A percentile compares a stretch with the other conserved stretches of the same genome.
Conservation (phyloP, 30 jellyfish, hydroid and myxozoan species). For the Calvadosia cruxmelitensis region DNA sequence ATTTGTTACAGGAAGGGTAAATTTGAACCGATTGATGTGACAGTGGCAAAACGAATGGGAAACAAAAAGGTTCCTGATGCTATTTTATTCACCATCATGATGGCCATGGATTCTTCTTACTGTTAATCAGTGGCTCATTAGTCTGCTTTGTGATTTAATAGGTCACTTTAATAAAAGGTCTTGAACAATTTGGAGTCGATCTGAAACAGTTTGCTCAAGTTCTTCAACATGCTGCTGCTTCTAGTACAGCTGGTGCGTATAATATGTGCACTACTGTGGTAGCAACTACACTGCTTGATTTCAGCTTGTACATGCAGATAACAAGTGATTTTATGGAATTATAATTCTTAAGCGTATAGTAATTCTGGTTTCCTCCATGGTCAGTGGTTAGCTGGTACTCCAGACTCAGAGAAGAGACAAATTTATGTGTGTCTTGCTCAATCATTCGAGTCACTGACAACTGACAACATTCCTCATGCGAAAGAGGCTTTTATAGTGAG, state of each 20-base stretch:
- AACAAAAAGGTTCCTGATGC: conserved; percentile 71
- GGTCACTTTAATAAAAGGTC: conserved; percentile 75
- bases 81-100: neutral
- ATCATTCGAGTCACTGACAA: no score
- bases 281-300: no score
- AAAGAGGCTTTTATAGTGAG: no score
- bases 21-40: conserved; percentile 65
- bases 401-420: no score
- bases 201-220: conserved; percentile 74
- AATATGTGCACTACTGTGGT: no score
- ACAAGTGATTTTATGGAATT: no score
- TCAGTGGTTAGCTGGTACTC: no score
- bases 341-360: no score
- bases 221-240: conserved; percentile 87
- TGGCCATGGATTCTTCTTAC: neutral
- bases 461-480: no score
- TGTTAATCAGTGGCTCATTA: neutral
- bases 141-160: conserved; percentile 6
- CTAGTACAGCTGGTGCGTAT: conserved; percentile 97
- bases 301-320: no score
- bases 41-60: conserved; percentile 76
- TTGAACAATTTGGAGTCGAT: conserved; percentile 83
- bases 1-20: conserved; percentile 62
- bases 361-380: no score
- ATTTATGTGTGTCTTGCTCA: no score